Evolutionary conservation across 1,140 invertebrate genomes (phyloP).

Genomic region (Diorhabda elongata): DNA sequence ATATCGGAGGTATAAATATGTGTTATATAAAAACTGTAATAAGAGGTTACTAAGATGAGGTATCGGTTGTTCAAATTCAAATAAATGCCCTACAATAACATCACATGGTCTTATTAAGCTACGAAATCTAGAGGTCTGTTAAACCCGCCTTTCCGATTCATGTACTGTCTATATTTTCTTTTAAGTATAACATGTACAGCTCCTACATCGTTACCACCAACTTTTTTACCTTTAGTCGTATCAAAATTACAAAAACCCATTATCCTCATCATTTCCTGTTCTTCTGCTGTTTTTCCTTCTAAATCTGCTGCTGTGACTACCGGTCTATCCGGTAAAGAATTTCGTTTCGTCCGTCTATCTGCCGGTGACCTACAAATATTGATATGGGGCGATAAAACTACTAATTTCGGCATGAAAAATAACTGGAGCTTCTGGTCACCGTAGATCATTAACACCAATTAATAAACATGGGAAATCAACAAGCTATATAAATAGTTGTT

Average conservation of each 20-base stretch:
- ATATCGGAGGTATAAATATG: slow-evolving; percentile 3
- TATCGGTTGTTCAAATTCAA: slow-evolving; percentile 32
- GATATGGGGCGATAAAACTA: no score
- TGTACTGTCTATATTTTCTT: slow-evolving; percentile 97
- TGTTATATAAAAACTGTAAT: slow-evolving; percentile 3
- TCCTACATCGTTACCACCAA: slow-evolving; percentile 87
- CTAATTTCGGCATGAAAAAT: no score
- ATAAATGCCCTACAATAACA: neutral
- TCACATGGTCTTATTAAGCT: slow-evolving; percentile 53
- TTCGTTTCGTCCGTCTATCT: slow-evolving; percentile 47
- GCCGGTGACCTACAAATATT: slow-evolving; percentile 44
- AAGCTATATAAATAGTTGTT: no score
- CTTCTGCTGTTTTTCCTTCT: slow-evolving; percentile 81
- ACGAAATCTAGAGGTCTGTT: slow-evolving; percentile 96
- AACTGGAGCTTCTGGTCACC: no score
- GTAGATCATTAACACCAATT: no score
- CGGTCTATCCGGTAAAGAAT: slow-evolving; percentile 52
- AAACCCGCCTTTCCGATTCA: slow-evolving; percentile 99
- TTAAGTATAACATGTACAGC: slow-evolving; percentile 93
- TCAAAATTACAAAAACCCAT: slow-evolving; percentile 97
- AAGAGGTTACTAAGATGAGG: slow-evolving; percentile 26
- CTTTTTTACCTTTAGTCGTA: slow-evolving; percentile 92
- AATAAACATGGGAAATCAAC: no score
- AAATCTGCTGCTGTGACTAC: slow-evolving; percentile 68
- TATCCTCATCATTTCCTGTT: slow-evolving; percentile 92